Evolutionary conservation across 2,113 vertebrate species (phyloP), one percentile per base, ranked within the genome.

Genomic region (Upupa epops): DNA sequence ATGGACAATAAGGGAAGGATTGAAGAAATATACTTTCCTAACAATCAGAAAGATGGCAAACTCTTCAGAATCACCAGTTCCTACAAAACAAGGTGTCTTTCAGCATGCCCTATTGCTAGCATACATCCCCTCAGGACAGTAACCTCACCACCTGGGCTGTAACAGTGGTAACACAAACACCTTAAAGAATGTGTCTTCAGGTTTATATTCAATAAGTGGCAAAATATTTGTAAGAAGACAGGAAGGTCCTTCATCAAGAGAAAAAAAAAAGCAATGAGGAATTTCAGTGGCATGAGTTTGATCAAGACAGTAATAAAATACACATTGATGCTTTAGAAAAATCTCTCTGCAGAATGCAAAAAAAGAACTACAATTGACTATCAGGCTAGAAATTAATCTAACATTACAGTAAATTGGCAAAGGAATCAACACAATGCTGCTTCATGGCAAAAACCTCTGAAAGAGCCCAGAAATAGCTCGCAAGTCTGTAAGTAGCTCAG

Each of bases 221-320:
- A 88, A 83, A 87, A 58, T 8, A 42, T 11, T 54, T 73, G 19
- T 21, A 85, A 58, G 19, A 83, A 49, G 46, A 56, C 16, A 10
- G 11, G 19, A 78, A 3, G 0, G 25, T 51, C 28, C 24, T 75
- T 70, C 37, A 51, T 16, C 13, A 24, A 9, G 9, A 72, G 16
- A 51, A 36, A 16, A 2, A 0, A 2, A n/a, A 61, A 51, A 61
- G 54, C 0, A 2, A 7, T 8, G 16, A 5, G 45, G 21, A 86
- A 72, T 60, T 31, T 40, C 66, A 65, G n/a, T 26, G 29, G 28
- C 32, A 76, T 9, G 40, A 83, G 25, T 36, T 17, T 84, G 58
- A 75, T 68, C 4, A 78, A 54, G 28, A 65, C 11, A 68, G 6
- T 73, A 36, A 21, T 42, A 73, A 28, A 76, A 61, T 19, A 17